Conservation (phyloP, 2,797 vertebrate genomes). For the Lithobates sylvaticus region DNA sequence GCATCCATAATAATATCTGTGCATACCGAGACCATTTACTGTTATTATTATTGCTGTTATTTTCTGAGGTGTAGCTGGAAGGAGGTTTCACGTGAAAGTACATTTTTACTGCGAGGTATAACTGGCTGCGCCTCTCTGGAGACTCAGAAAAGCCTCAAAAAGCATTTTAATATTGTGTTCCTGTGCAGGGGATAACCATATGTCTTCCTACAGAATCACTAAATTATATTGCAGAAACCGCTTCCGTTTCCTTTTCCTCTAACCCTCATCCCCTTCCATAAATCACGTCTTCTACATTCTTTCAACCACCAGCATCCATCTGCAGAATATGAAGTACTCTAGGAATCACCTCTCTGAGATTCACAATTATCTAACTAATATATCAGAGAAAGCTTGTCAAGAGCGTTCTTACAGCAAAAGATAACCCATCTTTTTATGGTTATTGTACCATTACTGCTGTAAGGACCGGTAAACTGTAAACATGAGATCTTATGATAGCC, state of each 20-base stretch:
- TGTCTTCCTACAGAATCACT: conserved; percentile 6
- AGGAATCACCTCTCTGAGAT: not conserved
- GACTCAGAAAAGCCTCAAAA: conserved; percentile 6
- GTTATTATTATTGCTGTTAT: not conserved
- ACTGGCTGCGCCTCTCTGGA: conserved; percentile 14
- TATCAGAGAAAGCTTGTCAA: too few relatives aligned
- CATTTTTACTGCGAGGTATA: conserved; percentile 20
- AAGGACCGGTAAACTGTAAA: not conserved
- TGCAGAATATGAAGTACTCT: not conserved
- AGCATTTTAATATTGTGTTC: conserved; percentile 14
- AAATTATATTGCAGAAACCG: not conserved
- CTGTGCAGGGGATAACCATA: conserved; percentile 1
- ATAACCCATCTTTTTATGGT: too few relatives aligned
- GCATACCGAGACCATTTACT: not conserved
- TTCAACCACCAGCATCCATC: not conserved
- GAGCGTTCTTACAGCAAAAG: too few relatives aligned
- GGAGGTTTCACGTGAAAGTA: not conserved
- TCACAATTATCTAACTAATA: not conserved
- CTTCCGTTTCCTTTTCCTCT: not conserved
- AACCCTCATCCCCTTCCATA: not conserved
- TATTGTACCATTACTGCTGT: not conserved
- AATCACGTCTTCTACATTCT: not conserved
- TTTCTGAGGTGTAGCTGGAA: not conserved
- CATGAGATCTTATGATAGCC: not conserved
- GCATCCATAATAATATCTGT: not conserved